Evolutionary conservation across 2,888 invertebrate species (phyloP).

Genomic region (Parnassius glacialis): DNA sequence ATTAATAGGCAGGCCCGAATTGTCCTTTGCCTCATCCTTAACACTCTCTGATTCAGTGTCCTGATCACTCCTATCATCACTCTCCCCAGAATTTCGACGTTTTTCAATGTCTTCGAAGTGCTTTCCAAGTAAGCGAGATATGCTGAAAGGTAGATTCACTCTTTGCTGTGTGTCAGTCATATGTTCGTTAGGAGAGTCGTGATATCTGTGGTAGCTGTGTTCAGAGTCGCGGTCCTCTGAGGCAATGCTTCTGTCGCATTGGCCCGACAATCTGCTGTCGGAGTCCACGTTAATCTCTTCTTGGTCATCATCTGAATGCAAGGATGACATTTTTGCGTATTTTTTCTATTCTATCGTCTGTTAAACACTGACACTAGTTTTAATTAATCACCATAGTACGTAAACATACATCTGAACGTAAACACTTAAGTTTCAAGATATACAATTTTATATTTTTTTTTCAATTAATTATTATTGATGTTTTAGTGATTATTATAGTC

Average conservation of each 20-base stretch:
- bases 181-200: conserved; percentile 74
- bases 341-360: conserved; percentile 26
- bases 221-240: conserved; percentile 81
- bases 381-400: conserved; percentile 21
- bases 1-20: conserved; percentile 58
- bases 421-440: not conserved
- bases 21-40: conserved; percentile 68
- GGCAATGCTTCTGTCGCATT: conserved; percentile 73
- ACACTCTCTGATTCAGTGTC: conserved; percentile 77
- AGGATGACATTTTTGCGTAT: conserved; percentile 65
- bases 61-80: conserved; percentile 75
- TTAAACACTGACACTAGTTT: conserved; percentile 52
- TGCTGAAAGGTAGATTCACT: conserved; percentile 87
- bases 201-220: conserved; percentile 75
- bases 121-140: conserved; percentile 89
- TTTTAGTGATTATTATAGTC: not conserved
- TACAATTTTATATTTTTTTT: too few relatives aligned
- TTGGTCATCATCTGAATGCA: conserved; percentile 83
- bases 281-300: conserved; percentile 85
- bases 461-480: too few relatives aligned
- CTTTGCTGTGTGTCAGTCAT: conserved; percentile 76
- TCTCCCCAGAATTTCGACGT: conserved; percentile 72
- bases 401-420: not conserved
- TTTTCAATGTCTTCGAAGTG: conserved; percentile 84
- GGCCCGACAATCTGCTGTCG: conserved; percentile 82